Conservation (phyloP, 2,888 invertebrate genomes). For the Aricia artaxerxes region DNA sequence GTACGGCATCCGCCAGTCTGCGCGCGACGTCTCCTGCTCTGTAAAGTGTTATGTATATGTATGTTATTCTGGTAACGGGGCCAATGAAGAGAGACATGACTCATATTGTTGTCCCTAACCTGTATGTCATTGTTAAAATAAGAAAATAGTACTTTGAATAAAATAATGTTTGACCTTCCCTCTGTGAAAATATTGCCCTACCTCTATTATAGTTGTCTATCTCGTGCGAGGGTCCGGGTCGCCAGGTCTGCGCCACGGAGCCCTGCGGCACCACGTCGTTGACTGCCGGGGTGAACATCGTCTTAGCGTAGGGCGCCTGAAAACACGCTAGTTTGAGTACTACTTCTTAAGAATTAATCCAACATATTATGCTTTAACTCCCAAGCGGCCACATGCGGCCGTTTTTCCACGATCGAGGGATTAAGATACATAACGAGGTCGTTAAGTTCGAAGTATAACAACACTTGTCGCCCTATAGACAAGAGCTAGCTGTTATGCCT, state of each 20-base stretch:
- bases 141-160: too few species aligned
- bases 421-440: too few species aligned
- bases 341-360: neutral
- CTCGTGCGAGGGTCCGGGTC: slow-evolving; percentile 45
- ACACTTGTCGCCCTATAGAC: too few species aligned
- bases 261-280: slow-evolving; percentile 59
- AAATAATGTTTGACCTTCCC: too few species aligned
- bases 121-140: neutral
- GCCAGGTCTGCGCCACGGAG: slow-evolving; percentile 50
- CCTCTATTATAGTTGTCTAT: slow-evolving; percentile 48
- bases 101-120: too few species aligned
- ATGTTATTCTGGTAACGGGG: slow-evolving; percentile 47
- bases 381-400: too few species aligned
- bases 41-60: neutral
- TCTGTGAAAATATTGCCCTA: neutral
- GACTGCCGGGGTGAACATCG: slow-evolving; percentile 56
- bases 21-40: slow-evolving; percentile 11
- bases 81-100: neutral
- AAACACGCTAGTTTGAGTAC: neutral
- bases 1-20: slow-evolving; percentile 56
- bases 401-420: too few species aligned
- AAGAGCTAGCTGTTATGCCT: too few species aligned
- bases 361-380: too few species aligned
- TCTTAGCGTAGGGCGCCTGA: slow-evolving; percentile 50
- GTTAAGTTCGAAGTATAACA: too few species aligned